Conservation (phyloP, 1,140 invertebrate species). For the Sarcophaga bullata region DNA sequence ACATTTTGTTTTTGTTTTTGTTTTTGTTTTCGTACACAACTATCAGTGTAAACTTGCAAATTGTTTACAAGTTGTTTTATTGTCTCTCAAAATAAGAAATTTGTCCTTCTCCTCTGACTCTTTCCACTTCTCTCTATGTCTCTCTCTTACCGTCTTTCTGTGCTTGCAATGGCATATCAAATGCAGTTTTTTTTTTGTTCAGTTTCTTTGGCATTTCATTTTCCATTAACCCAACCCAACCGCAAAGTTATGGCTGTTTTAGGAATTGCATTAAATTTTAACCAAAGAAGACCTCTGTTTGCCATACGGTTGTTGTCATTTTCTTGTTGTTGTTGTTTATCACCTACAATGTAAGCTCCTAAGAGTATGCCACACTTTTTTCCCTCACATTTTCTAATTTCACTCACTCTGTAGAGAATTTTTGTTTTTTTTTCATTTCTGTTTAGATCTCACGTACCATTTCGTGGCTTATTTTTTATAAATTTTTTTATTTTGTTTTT, state of each 20-base stretch:
- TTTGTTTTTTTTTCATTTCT: not conserved
- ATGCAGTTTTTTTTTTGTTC: not conserved
- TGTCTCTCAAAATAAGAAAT: too few relatives aligned
- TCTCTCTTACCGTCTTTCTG: too few relatives aligned
- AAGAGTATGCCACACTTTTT: not conserved
- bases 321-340: not conserved
- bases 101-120: too few relatives aligned
- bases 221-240: too few relatives aligned
- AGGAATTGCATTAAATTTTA: slow-evolving; percentile 37
- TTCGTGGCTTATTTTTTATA: not conserved
- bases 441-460: slow-evolving; percentile 15
- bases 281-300: slow-evolving; percentile 21
- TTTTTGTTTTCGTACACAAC: too few relatives aligned
- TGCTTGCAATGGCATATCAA: too few relatives aligned
- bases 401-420: not conserved
- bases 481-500: not conserved
- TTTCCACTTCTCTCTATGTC: too few relatives aligned
- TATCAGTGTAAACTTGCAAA: too few relatives aligned
- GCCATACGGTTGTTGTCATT: not conserved
- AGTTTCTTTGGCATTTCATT: too few relatives aligned
- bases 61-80: too few relatives aligned
- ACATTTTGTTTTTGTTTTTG: too few relatives aligned
- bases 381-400: not conserved
- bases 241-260: not conserved
- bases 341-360: not conserved